Evolutionary conservation across 2,797 vertebrate genomes (phyloP).

Genomic region (Mastacembelus armatus): DNA sequence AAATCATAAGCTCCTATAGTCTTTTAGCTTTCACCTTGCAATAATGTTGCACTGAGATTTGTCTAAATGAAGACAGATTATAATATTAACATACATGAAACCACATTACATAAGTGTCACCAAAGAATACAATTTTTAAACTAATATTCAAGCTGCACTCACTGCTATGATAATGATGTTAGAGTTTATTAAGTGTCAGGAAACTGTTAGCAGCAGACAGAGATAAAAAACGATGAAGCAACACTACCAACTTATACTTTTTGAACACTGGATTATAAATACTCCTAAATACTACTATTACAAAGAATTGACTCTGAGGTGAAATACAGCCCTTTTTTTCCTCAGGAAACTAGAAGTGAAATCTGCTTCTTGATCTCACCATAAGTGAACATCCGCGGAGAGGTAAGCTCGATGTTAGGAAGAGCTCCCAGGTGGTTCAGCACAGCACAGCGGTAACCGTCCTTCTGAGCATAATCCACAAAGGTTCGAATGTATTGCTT

Average conservation of each 20-base stretch:
- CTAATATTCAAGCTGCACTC: constrained; percentile 1
- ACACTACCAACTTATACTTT: not conserved
- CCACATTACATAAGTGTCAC: not conserved
- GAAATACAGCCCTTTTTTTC: no score
- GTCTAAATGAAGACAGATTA: not conserved
- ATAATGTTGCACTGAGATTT: constrained; percentile 1
- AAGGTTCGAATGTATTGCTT: constrained; percentile 99
- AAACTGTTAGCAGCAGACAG: not conserved
- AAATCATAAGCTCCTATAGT: not conserved
- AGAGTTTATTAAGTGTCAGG: no score
- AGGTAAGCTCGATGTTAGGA: constrained; percentile 96
- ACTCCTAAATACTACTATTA: not conserved
- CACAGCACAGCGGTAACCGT: constrained; percentile 96
- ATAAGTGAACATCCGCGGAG: constrained; percentile 98
- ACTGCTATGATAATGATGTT: no score
- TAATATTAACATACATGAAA: not conserved
- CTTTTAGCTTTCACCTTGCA: constrained; percentile 10
- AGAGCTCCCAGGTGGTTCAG: constrained; percentile 97
- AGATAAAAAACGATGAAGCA: not conserved
- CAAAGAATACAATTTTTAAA: not conserved
- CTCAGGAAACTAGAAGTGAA: not conserved
- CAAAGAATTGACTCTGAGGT: no score
- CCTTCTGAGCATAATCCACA: constrained; percentile 95
- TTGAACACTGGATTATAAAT: not conserved
- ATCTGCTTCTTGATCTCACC: constrained; percentile 72